Conservation (phyloP, 2,113 vertebrate genomes). For the Neofelis nebulosa region DNA sequence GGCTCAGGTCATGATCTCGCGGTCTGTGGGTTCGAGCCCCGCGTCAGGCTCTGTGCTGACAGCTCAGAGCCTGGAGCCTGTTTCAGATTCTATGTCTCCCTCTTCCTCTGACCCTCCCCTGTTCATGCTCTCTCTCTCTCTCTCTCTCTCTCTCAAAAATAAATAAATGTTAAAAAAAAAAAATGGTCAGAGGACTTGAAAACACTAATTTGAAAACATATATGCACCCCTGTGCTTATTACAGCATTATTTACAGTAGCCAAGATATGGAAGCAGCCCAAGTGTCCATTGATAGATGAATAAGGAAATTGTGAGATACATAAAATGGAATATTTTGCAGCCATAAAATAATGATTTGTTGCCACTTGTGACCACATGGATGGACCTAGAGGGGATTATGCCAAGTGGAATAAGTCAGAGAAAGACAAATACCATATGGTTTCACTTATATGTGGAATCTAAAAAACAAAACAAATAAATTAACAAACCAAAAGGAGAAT, state of each 20-base stretch:
- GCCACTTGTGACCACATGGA: not conserved
- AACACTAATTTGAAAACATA: not conserved
- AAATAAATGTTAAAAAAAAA: not conserved
- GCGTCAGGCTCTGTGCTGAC: no score
- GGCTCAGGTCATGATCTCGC: no score
- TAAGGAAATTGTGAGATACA: not conserved
- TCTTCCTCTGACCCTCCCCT: no score
- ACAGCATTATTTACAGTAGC: not conserved
- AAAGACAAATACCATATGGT: not conserved
- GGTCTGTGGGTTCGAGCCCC: no score
- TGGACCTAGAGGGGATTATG: not conserved
- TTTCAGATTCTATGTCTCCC: no score
- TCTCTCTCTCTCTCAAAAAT: no score
- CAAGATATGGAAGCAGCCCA: not conserved
- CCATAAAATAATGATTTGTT: not conserved
- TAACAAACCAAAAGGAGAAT: not conserved
- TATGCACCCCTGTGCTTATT: not conserved
- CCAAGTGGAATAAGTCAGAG: not conserved
- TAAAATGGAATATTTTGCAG: not conserved
- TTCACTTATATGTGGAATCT: not conserved
- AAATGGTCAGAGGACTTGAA: not conserved
- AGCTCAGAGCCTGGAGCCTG: no score
- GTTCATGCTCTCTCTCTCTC: no score
- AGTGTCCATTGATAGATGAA: not conserved
- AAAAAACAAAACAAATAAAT: not conserved